Evolutionary conservation across 2,113 vertebrate genomes (phyloP), one percentile per base, ranked within the genome.

Genomic region (Myotis yumanensis): DNA sequence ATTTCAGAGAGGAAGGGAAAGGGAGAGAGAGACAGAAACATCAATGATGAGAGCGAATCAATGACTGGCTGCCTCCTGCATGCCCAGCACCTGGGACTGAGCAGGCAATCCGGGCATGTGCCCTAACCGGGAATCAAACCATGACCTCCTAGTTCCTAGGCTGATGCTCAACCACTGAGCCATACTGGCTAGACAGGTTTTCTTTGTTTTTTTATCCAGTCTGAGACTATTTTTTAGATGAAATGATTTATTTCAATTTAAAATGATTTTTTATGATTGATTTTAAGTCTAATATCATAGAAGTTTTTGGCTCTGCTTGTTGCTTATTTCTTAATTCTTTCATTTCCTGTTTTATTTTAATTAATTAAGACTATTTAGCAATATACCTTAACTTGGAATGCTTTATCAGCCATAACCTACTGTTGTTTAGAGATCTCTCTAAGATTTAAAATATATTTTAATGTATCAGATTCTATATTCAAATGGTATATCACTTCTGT

Each of bases 291-390:
- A 77, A 84, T 72, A 59, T 25, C 1, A 11, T 87, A 22, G 7
- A 30, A 5, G 35, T 4, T 8, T 80, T 68, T 35, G 16, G 14
- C 43, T 30, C 32, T 79, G 17, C 62, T 16, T 75, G 7, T 25
- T 88, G 2, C 43, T 92, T 37, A 73, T 32, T 68, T 7, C 2
- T 77, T 59, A 37, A n/a, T 48, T 69, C 32, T 62, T 28, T 76
- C n/a, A 5, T 84, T 91, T 54, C 18, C 43, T 43, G 43, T 43
- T 18, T 90, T 16, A 9, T 62, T 73, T 68, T 66, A 40, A 66
- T 75, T 84, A 46, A 68, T 40, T 88, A 80, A 84, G 46, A 46
- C 62, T 66, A 71, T 69, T 88, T 95, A 85, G 35, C 35, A 76
- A 66, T n/a, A 12, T 51, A 11, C 22, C 32, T 88, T 90, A 35